These are phyloP conservation scores for Verasper variegatus DNA, from an alignment of 2,113 vertebrate species.

Conservation along the genomic window DNA sequence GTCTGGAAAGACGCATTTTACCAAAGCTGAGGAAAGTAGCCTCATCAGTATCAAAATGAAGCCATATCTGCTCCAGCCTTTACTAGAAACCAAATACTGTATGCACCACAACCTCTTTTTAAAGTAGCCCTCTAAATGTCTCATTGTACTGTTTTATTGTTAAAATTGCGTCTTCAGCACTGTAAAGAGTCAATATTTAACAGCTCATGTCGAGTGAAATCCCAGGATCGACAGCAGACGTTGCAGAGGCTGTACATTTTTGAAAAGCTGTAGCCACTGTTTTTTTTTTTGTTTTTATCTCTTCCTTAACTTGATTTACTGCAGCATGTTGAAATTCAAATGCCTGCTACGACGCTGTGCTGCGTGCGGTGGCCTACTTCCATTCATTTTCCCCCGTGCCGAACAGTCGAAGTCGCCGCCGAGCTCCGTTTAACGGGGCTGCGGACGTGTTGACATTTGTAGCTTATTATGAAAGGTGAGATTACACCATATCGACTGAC, in stretches of 20 bases:
- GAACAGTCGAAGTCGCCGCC: conserved; percentile 22
- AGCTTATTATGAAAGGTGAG: conserved; percentile 37
- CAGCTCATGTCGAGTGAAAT: conserved; percentile 31
- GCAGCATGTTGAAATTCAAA: conserved; percentile 62
- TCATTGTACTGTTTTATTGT: too few relatives aligned
- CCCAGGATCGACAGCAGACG: conserved; percentile 20
- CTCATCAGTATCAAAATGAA: conserved; percentile 38
- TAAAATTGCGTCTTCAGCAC: conserved; percentile 21
- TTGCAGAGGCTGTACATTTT: conserved; percentile 45
- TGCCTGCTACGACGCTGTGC: conserved; percentile 50
- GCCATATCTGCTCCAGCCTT: conserved; percentile 2
- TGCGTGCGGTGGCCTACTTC: conserved; percentile 67
- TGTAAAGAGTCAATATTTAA: conserved; percentile 20
- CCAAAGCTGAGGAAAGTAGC: conserved; percentile 12
- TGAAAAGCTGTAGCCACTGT: conserved; percentile 43
- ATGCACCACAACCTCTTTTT: too few relatives aligned
- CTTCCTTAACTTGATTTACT: conserved; percentile 55
- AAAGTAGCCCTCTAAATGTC: too few relatives aligned
- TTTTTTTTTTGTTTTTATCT: conserved; percentile 57
- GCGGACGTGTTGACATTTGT: conserved; percentile 25
- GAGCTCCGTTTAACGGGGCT: conserved; percentile 30
- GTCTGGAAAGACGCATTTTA: conserved; percentile 29
- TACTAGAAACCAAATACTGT: too few relatives aligned
- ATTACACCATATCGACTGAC: conserved; percentile 32
- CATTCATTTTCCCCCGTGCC: conserved; percentile 50